A percentile compares a stretch with the other conserved stretches of the same genome.
phyloP scores from a whole-genome alignment of 2,888 invertebrate genomes.

The Drosophila melanosoma region DNA sequence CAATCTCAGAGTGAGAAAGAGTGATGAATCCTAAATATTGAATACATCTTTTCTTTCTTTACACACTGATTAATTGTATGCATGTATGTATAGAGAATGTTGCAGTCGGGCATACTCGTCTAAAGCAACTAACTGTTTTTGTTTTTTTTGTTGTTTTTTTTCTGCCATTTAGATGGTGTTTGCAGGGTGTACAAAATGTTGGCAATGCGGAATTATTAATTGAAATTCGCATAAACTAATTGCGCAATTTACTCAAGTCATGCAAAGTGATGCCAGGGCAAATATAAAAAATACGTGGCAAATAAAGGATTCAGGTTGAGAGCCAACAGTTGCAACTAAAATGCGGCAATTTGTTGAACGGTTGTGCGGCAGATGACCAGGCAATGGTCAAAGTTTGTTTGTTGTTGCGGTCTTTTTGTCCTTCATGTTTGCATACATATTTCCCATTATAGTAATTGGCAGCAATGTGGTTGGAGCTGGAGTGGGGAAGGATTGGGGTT shows the following conservation, averaged over 20 bases:
- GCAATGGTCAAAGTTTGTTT: not conserved
- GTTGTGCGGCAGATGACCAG: not conserved
- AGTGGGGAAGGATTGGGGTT: not conserved
- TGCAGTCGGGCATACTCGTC: not conserved
- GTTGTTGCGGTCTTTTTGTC: not conserved
- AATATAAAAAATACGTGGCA: slow-evolving; percentile 14
- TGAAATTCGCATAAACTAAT: slow-evolving; percentile 53
- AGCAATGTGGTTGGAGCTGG: not conserved
- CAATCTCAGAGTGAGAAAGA: not conserved
- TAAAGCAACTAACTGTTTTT: not conserved
- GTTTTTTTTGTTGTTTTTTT: not conserved
- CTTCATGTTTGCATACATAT: not conserved
- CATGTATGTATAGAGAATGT: not conserved
- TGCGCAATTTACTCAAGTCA: slow-evolving; percentile 51
- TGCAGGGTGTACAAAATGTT: slow-evolving; percentile 13
- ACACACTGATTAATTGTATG: not conserved
- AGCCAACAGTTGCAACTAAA: slow-evolving; percentile 14
- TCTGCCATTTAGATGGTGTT: slow-evolving; percentile 8
- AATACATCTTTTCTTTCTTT: not conserved
- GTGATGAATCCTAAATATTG: not conserved
- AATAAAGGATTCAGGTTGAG: slow-evolving; percentile 2
- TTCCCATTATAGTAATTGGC: not conserved
- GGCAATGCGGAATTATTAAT: slow-evolving; percentile 42
- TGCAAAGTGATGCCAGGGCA: slow-evolving; percentile 18
- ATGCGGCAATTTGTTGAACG: slow-evolving; percentile 11